Conservation (phyloP, 2,888 invertebrate genomes). For the Gastrophysa polygoni region DNA sequence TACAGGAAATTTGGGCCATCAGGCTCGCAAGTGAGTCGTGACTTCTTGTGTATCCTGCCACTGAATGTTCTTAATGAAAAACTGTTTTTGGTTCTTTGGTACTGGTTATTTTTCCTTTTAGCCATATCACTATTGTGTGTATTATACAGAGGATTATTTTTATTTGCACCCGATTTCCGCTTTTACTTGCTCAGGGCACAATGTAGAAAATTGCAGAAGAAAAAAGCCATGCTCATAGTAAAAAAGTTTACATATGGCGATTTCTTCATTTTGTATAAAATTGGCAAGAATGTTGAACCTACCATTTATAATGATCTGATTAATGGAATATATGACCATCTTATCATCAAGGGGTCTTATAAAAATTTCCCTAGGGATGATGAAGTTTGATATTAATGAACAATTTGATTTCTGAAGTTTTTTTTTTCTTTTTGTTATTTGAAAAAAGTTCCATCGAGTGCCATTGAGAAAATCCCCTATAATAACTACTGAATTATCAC, state of each 20-base stretch:
- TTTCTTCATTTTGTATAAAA: conserved; percentile 77
- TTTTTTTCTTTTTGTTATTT: too few relatives aligned
- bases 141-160: conserved; percentile 67
- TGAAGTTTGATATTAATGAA: conserved; percentile 10
- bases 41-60: conserved; percentile 76
- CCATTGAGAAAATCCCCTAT: background rate
- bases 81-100: conserved; percentile 75
- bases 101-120: conserved; percentile 73
- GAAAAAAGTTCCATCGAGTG: background rate
- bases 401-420: background rate
- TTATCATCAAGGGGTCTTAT: conserved; percentile 28
- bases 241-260: conserved; percentile 69
- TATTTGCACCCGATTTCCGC: conserved; percentile 65
- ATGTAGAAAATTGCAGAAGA: conserved; percentile 61
- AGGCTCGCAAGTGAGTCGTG: conserved; percentile 63
- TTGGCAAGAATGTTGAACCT: conserved; percentile 78
- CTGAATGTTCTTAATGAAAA: conserved; percentile 82
- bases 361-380: conserved; percentile 23
- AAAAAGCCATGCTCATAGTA: conserved; percentile 61
- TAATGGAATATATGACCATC: conserved; percentile 37
- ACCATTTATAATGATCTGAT: conserved; percentile 70
- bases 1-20: conserved; percentile 66
- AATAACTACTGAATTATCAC: background rate
- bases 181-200: conserved; percentile 68
- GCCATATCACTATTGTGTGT: conserved; percentile 67